Evolutionary conservation across 2,888 invertebrate species (phyloP).

Genomic region (Graphium colonna): DNA sequence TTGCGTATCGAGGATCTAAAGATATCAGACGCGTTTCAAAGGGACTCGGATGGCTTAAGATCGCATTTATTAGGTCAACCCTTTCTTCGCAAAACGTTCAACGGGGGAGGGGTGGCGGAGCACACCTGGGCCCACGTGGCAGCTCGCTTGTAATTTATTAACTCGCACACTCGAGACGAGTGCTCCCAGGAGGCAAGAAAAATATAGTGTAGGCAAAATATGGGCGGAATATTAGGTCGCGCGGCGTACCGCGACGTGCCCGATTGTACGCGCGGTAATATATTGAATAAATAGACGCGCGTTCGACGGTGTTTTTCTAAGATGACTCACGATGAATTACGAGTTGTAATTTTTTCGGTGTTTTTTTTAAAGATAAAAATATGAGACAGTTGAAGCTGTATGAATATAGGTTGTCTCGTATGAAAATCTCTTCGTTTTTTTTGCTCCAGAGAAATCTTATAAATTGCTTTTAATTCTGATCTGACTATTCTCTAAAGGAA

Average conservation of each 20-base stretch:
- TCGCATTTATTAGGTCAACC: conserved; percentile 28
- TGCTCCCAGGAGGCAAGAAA: conserved; percentile 35
- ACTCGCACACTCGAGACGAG: conserved; percentile 32
- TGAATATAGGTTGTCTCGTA: not conserved
- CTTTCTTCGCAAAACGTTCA: conserved; percentile 32
- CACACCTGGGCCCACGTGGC: conserved; percentile 50
- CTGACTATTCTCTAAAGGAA: no score
- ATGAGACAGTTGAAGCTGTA: not conserved
- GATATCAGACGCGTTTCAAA: conserved; percentile 24
- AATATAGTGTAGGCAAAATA: conserved; percentile 34
- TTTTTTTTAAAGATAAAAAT: not conserved
- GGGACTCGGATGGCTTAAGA: conserved; percentile 7
- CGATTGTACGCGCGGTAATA: not conserved
- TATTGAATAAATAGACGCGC: not conserved
- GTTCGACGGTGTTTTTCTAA: not conserved
- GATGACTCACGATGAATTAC: not conserved
- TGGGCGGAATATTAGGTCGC: conserved; percentile 4
- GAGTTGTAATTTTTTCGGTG: not conserved
- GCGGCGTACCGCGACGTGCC: no score
- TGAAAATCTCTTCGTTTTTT: no score
- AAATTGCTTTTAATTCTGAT: no score
- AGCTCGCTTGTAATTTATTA: conserved; percentile 49
- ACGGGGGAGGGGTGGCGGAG: conserved; percentile 26
- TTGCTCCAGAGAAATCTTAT: no score
- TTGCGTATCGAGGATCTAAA: not conserved